Base-by-base conservation (phyloP, 2,797 vertebrate species). In the Galago senegalensis region DNA sequence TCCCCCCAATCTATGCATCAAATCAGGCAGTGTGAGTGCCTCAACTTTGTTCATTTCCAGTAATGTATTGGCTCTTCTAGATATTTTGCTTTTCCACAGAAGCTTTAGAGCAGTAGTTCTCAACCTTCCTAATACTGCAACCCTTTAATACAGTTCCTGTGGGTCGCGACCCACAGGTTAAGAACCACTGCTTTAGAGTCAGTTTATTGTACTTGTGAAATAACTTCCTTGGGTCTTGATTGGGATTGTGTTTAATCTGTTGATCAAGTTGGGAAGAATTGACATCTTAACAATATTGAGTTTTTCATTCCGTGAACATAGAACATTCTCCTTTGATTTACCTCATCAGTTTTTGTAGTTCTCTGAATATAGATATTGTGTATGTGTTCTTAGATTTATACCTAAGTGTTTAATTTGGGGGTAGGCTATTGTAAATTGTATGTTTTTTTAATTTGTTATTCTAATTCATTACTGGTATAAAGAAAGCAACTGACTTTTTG, bases 281-380 rank as follows among this genome's bases (percentile, higher is more conserved):
- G 31, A 61, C 31, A 81, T 82, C 53, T 82, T 46, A 7, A 80
- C 20, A 69, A 6, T 80, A 80, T n/a, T 25, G 46, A 89, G 34
- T 90, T 65, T 80, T 90, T 80, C 56, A 43, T 46, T 61, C 17
- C 27, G 21, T 82, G 58, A 84, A 67, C 40, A 23, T 84, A 49
- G 17, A n/a, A 7, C 46, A 17, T n/a, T 65, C 40, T 89, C 46
- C 31, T 89, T 80, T 67, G 37, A n/a, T 67, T 69, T 79, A 34
- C 67, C 73, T 37, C 20, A 31, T 90, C 49, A 58, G 34, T 69
- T 90, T 80, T 90, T 90, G 49, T 90, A 58, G 27, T 90, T 80
- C 80, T 80, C 49, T 90, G 34, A 20, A 80, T 70, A 70, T 4
- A 58, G 76, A 58, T 40, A 23, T 7, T 80, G 20, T n/a, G 16